Conservation (phyloP, 2,888 invertebrate genomes). For the Luperina testacea region DNA sequence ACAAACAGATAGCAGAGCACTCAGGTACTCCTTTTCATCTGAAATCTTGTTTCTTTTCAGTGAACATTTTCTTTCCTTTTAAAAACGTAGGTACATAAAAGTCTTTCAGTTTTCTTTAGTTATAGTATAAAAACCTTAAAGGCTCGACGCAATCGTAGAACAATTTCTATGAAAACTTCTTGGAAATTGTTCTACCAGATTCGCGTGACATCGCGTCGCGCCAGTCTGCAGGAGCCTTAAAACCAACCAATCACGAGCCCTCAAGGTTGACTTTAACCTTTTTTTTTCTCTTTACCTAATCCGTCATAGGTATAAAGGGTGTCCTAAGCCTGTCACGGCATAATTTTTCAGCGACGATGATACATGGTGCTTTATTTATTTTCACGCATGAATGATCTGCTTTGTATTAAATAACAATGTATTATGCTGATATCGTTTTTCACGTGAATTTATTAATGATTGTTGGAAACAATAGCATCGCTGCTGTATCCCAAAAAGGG, state of each 20-base stretch:
- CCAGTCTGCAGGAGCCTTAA: neutral
- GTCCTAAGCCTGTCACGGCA: slow-evolving; percentile 47
- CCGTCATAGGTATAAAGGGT: slow-evolving; percentile 56
- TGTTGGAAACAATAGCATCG: slow-evolving; percentile 12
- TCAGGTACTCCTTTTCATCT: slow-evolving; percentile 12
- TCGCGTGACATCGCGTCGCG: neutral
- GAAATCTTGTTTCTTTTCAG: neutral
- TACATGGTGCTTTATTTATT: slow-evolving; percentile 52
- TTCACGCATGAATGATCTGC: slow-evolving; percentile 47
- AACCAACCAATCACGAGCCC: slow-evolving; percentile 21
- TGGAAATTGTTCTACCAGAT: neutral
- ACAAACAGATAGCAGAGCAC: neutral
- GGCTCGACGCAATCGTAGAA: neutral
- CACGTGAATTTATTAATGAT: slow-evolving; percentile 7
- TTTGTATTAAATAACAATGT: slow-evolving; percentile 50
- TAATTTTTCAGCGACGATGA: slow-evolving; percentile 58
- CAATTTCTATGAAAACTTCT: neutral
- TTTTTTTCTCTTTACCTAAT: slow-evolving; percentile 42
- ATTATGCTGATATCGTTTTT: slow-evolving; percentile 18
- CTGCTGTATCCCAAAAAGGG: neutral
- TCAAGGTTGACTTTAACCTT: slow-evolving; percentile 36
- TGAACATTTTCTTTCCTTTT: neutral
- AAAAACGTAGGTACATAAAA: slow-evolving; percentile 2
- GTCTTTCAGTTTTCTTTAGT: slow-evolving; percentile 9
- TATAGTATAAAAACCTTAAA: neutral